These are phyloP conservation scores for Neelides folsomi DNA, from an alignment of 2,888 invertebrate species.

Conservation along the genomic window DNA sequence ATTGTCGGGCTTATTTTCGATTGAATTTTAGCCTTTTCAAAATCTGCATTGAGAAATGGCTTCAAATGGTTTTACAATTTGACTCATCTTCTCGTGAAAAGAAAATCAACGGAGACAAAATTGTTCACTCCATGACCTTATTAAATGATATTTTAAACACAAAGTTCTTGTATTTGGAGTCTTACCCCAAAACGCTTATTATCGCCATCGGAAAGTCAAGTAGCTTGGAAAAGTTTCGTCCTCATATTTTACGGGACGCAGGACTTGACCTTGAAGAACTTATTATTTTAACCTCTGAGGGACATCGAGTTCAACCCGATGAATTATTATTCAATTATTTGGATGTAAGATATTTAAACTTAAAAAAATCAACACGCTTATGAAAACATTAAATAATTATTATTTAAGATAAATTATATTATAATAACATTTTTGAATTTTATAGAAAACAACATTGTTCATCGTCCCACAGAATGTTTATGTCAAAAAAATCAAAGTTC, in stretches of 20 bases:
- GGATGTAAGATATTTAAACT: no score
- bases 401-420: no score
- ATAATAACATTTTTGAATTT: no score
- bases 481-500: no score
- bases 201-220: slow-evolving; percentile 21
- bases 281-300: slow-evolving; percentile 26
- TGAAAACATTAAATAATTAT: no score
- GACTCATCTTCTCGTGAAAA: slow-evolving; percentile 24
- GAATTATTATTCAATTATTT: no score
- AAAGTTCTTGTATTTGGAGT: slow-evolving; percentile 19
- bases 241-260: slow-evolving; percentile 18
- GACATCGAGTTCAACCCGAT: neutral
- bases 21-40: slow-evolving; percentile 18
- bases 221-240: slow-evolving; percentile 20
- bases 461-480: no score
- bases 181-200: slow-evolving; percentile 17
- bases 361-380: no score
- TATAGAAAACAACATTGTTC: no score
- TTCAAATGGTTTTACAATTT: slow-evolving; percentile 28
- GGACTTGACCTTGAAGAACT: slow-evolving; percentile 17
- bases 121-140: slow-evolving; percentile 11
- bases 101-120: slow-evolving; percentile 11
- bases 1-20: neutral
- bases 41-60: slow-evolving; percentile 27
- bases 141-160: slow-evolving; percentile 22